phyloP scores from a whole-genome alignment of 2,797 vertebrate species.

The Novumbra hubbsi region DNA sequence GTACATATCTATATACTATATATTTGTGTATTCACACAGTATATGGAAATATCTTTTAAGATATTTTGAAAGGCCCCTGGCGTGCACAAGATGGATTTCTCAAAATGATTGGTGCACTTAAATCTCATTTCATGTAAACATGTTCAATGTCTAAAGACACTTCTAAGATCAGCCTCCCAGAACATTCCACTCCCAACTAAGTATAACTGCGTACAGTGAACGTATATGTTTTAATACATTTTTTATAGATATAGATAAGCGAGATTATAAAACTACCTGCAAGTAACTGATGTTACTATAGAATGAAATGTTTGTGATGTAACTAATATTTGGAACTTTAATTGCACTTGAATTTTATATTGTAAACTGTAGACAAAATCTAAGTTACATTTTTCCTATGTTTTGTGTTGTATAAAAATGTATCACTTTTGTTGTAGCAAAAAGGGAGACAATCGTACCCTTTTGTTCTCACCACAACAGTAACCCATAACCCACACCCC shows the following conservation, averaged over 20 bases:
- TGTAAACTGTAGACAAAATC: conserved; percentile 69
- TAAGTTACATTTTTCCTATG: conserved; percentile 57
- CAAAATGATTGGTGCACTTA: conserved; percentile 62
- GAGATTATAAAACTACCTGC: conserved; percentile 80
- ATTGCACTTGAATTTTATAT: conserved; percentile 86
- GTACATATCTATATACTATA: conserved; percentile 12
- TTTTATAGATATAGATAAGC: conserved; percentile 42
- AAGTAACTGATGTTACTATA: conserved; percentile 77
- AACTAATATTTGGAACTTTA: conserved; percentile 83
- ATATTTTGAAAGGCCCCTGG: conserved; percentile 44
- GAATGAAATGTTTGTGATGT: conserved; percentile 79
- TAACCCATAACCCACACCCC: conserved; percentile 7
- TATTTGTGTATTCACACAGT: conserved; percentile 41
- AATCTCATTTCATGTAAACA: conserved; percentile 41
- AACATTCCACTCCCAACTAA: conserved; percentile 36
- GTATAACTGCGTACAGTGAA: conserved; percentile 42
- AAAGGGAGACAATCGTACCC: conserved; percentile 37
- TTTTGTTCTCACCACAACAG: conserved; percentile 32
- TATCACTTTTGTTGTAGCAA: conserved; percentile 52
- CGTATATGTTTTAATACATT: conserved; percentile 27
- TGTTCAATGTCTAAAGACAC: conserved; percentile 33
- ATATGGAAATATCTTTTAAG: conserved; percentile 36
- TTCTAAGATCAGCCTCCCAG: conserved; percentile 25
- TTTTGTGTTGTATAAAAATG: conserved; percentile 70
- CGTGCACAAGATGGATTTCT: conserved; percentile 53